These are phyloP conservation scores for Heliconius charithonia DNA, from an alignment of 2,888 invertebrate species.

Conservation along the genomic window DNA sequence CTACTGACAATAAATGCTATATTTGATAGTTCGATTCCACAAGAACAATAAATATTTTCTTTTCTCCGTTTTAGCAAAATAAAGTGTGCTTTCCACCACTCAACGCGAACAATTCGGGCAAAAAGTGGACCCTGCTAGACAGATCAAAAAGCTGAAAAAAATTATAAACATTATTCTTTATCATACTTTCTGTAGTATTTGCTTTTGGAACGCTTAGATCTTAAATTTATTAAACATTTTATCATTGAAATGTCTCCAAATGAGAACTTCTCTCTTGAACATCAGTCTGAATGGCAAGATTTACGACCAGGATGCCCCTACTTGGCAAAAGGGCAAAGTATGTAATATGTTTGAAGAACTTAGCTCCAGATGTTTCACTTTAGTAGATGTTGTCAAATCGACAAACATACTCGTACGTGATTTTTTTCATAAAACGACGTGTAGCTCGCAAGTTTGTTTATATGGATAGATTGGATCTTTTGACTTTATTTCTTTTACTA, in stretches of 20 bases:
- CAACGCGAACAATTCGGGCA: not conserved
- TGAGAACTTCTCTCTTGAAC: not conserved
- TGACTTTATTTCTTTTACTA: not conserved
- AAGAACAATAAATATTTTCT: too few species aligned
- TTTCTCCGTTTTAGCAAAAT: too few species aligned
- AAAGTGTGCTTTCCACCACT: too few species aligned
- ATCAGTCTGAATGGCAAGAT: slow-evolving; percentile 3
- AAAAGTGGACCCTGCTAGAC: not conserved
- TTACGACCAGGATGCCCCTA: not conserved
- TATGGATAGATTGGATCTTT: not conserved
- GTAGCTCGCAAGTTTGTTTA: not conserved
- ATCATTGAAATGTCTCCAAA: not conserved
- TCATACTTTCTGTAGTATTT: not conserved
- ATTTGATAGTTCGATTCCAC: too few species aligned
- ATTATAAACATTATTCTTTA: not conserved
- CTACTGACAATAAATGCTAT: too few species aligned
- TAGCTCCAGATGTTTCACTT: slow-evolving; percentile 30
- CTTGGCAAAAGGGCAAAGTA: slow-evolving; percentile 4
- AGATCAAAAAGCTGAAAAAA: not conserved
- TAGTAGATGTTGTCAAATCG: slow-evolving; percentile 18
- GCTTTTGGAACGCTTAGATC: not conserved
- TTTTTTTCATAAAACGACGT: not conserved
- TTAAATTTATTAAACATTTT: not conserved
- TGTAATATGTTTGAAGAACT: not conserved
- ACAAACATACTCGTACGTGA: slow-evolving; percentile 15